Evolutionary conservation across 64 coral and sea anemone species (phyloP).

Genomic region (Anthopleura sola): DNA sequence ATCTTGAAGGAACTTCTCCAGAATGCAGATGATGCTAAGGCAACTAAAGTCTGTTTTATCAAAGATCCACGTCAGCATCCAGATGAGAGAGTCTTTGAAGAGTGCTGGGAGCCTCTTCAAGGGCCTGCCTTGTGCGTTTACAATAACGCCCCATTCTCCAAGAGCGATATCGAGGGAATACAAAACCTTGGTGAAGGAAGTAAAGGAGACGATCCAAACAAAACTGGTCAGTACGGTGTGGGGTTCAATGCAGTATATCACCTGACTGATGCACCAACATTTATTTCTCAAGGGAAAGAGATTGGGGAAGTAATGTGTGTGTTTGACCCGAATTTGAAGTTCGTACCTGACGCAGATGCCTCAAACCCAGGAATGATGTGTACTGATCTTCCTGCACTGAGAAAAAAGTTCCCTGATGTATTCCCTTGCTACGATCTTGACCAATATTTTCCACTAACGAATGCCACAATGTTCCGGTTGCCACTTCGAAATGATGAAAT

Average conservation of each 20-base stretch:
- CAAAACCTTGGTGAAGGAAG: too few species aligned
- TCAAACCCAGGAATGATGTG: constrained; percentile 62
- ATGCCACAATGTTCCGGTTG: constrained; percentile 71
- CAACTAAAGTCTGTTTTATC: too few species aligned
- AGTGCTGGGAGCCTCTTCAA: too few species aligned
- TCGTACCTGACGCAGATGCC: constrained; percentile 46
- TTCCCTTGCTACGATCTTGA: constrained; percentile 43
- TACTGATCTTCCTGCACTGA: constrained; percentile 6
- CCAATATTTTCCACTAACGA: constrained; percentile 35
- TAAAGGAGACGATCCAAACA: too few species aligned
- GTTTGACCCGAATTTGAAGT: constrained; percentile 59
- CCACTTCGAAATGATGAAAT: constrained; percentile 31
- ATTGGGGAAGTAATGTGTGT: constrained; percentile 33
- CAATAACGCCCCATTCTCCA: too few species aligned
- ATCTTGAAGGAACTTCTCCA: too few species aligned
- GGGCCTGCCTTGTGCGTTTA: too few species aligned
- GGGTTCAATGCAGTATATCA: constrained; percentile 92
- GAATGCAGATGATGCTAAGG: too few species aligned
- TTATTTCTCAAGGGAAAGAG: constrained; percentile 9
- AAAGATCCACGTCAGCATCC: too few species aligned
- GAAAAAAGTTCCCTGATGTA: constrained; percentile 52
- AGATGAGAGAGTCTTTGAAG: too few species aligned
- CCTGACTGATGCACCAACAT: too few species aligned
- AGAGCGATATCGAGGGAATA: too few species aligned
- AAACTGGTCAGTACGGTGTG: constrained; percentile 15